Conservation (phyloP, 2,113 vertebrate species). For the Mustelus asterias region DNA sequence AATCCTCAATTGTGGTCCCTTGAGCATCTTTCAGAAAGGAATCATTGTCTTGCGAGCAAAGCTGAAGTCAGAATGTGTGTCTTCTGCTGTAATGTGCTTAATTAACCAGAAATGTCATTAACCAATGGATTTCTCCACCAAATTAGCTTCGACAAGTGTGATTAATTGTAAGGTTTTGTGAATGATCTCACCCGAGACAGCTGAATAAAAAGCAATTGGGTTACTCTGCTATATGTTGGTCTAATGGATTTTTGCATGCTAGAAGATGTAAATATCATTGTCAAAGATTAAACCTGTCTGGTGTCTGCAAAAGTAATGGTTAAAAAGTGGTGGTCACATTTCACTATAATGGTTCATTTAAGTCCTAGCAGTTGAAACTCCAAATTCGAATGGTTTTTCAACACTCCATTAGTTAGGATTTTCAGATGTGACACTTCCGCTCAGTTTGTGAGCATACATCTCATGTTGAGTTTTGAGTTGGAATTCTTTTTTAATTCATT, state of each 20-base stretch:
- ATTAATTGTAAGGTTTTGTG: conserved; percentile 65
- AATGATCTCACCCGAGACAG: conserved; percentile 54
- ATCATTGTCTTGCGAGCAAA: conserved; percentile 35
- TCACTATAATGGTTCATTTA: neutral
- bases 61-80: conserved; percentile 49
- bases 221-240: neutral
- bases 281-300: neutral
- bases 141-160: conserved; percentile 66
- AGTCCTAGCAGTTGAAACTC: neutral
- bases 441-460: neutral
- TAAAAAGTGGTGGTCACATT: neutral
- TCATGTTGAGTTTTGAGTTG: neutral
- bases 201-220: conserved; percentile 46
- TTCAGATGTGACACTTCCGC: neutral
- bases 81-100: conserved; percentile 52
- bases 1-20: conserved; percentile 46
- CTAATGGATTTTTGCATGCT: neutral
- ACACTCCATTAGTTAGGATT: neutral
- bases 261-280: neutral
- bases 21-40: conserved; percentile 44
- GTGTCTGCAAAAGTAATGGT: neutral
- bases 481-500: too few relatives aligned
- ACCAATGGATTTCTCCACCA: conserved; percentile 67
- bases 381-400: neutral
- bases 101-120: conserved; percentile 76